A percentile compares a stretch with the other conserved stretches of the same genome.
Conservation (phyloP, 2,797 vertebrate species). For the Pangasius macronema region DNA sequence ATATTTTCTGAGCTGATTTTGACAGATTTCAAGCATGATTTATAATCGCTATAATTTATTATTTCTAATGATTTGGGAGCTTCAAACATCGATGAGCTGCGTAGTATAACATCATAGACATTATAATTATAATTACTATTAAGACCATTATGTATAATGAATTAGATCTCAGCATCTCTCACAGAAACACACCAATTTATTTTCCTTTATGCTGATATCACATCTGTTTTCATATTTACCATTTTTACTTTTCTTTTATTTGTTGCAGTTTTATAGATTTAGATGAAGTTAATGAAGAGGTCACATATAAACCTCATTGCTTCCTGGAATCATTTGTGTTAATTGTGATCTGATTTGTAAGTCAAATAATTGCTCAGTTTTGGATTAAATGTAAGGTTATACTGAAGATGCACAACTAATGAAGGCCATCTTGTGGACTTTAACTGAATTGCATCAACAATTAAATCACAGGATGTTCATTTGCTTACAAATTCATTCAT, state of each 20-base stretch:
- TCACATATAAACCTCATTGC: not conserved
- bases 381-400: not conserved
- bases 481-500: not conserved
- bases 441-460: not conserved
- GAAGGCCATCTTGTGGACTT: slow-evolving; percentile 6
- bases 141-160: not conserved
- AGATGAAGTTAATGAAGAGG: not conserved
- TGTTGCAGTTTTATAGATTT: not conserved
- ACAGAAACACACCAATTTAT: not conserved
- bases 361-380: not conserved
- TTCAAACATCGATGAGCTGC: too few relatives aligned
- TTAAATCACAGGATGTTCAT: not conserved
- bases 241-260: not conserved
- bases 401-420: not conserved
- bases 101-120: not conserved
- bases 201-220: not conserved
- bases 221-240: not conserved
- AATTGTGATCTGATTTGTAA: not conserved
- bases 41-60: not conserved
- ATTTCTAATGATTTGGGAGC: not conserved
- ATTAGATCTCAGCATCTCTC: not conserved
- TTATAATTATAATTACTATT: not conserved
- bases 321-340: not conserved
- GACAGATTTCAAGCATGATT: not conserved
- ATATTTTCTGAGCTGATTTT: not conserved